A percentile compares a stretch with the other conserved stretches of the same genome.
These are phyloP conservation scores for Eurytoma californica DNA, from an alignment of 2,888 invertebrate species.

Conservation along the genomic window DNA sequence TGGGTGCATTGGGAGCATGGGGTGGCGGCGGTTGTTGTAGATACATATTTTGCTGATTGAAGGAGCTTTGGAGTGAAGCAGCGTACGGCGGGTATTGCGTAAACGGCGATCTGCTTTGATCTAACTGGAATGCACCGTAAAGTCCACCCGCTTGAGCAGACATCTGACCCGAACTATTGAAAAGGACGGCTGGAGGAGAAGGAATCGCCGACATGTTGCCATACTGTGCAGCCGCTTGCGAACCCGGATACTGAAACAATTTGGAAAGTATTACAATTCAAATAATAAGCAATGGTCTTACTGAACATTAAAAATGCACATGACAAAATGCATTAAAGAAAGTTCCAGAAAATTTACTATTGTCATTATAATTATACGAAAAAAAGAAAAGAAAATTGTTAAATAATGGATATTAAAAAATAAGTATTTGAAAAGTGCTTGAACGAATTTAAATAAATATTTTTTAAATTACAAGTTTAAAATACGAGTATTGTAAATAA, in stretches of 20 bases:
- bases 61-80: slow-evolving; percentile 77
- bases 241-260: slow-evolving; percentile 69
- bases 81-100: slow-evolving; percentile 87
- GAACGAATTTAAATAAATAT: no score
- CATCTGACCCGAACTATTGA: slow-evolving; percentile 83
- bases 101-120: slow-evolving; percentile 87
- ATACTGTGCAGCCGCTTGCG: slow-evolving; percentile 79
- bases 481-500: no score
- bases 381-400: no score
- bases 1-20: slow-evolving; percentile 76
- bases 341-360: no score
- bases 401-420: no score
- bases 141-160: slow-evolving; percentile 83
- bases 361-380: no score
- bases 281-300: no score
- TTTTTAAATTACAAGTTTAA: no score
- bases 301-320: no score
- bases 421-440: no score
- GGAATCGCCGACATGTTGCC: slow-evolving; percentile 90
- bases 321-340: not conserved
- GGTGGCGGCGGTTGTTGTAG: slow-evolving; percentile 78
- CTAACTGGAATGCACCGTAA: slow-evolving; percentile 88
- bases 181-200: slow-evolving; percentile 88
- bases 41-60: slow-evolving; percentile 76
- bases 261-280: slow-evolving; percentile 37